These are phyloP conservation scores for Petroica traversi DNA, from an alignment of 2,113 vertebrate genomes.

Conservation along the genomic window DNA sequence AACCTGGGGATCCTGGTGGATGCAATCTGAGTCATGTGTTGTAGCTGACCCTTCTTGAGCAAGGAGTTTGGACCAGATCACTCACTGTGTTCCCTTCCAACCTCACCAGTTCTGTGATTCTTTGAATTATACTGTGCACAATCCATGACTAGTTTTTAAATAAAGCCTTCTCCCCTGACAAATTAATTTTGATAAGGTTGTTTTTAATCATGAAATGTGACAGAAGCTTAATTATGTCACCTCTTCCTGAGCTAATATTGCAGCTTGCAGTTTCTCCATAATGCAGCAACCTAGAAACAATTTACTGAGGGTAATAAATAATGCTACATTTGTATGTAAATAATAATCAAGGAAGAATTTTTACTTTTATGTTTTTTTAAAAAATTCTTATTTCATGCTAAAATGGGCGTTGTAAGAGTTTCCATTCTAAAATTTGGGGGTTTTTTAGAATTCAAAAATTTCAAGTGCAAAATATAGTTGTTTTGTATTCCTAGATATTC, in stretches of 20 bases:
- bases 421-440: background rate
- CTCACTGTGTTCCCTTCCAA: background rate
- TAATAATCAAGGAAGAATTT: background rate
- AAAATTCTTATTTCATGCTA: background rate
- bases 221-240: constrained; percentile 47
- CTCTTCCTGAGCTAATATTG: background rate
- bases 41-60: background rate
- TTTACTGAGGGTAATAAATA: background rate
- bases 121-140: constrained; percentile 52
- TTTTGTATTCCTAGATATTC: background rate
- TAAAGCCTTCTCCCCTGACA: constrained; percentile 21
- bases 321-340: background rate
- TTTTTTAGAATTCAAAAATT: background rate
- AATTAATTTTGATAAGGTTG: constrained; percentile 37
- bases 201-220: constrained; percentile 51
- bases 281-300: background rate
- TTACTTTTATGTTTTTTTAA: background rate
- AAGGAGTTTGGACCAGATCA: background rate
- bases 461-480: background rate
- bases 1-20: background rate
- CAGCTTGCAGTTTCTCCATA: background rate
- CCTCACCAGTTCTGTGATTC: background rate
- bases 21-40: background rate
- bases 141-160: constrained; percentile 55
- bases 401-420: background rate